These are phyloP conservation scores for Noctua janthe DNA, from an alignment of 2,888 invertebrate genomes.

Conservation along the genomic window DNA sequence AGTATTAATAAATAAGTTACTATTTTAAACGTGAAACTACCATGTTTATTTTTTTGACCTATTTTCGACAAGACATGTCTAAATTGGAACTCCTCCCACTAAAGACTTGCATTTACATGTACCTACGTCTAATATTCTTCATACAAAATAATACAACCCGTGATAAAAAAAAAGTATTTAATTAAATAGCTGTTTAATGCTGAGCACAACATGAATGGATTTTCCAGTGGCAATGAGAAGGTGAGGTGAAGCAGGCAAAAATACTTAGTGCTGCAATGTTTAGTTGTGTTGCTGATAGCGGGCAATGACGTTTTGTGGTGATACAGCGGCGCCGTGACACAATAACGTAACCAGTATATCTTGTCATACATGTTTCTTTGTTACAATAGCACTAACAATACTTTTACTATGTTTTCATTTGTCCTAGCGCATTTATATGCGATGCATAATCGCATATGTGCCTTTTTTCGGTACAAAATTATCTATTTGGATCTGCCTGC, in stretches of 20 bases:
- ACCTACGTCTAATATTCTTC: neutral
- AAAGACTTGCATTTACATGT: neutral
- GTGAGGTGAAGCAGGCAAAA: no score
- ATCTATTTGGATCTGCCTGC: neutral
- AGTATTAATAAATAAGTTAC: neutral
- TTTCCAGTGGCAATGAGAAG: neutral
- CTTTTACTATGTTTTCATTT: no score
- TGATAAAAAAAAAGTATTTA: neutral
- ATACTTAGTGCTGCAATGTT: neutral
- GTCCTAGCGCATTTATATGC: no score
- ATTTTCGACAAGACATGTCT: neutral
- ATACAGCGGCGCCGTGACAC: no score
- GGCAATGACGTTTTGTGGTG: neutral
- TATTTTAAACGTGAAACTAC: neutral
- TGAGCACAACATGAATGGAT: neutral
- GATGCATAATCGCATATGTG: no score
- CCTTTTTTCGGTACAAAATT: no score
- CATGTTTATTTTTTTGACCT: neutral
- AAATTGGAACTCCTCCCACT: neutral
- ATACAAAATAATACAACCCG: neutral
- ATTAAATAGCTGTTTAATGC: neutral
- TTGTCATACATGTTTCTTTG: no score
- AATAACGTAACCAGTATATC: no score
- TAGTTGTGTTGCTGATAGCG: neutral
- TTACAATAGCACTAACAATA: no score